A percentile compares a stretch with the other conserved stretches of the same genome.
Conservation (phyloP, 2,888 invertebrate species). For the Belgica antarctica region DNA sequence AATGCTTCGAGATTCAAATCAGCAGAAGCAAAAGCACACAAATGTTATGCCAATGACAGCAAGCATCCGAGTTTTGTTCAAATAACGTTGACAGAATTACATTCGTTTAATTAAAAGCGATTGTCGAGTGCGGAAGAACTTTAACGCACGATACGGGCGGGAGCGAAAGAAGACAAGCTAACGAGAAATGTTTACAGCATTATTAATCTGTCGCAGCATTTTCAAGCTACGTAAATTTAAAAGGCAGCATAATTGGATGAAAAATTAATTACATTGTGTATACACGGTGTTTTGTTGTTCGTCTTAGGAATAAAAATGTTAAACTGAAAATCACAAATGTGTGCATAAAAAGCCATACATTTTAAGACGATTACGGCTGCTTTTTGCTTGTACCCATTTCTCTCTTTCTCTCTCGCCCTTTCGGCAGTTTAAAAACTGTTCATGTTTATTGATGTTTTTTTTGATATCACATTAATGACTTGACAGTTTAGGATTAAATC, state of each 20-base stretch:
- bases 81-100: neutral
- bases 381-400: neutral
- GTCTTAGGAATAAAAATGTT: too few species aligned
- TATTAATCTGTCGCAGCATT: neutral
- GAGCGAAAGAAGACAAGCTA: neutral
- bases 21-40: neutral
- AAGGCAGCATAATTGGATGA: conserved; percentile 1
- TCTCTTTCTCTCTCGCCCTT: neutral
- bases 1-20: neutral
- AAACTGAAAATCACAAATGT: neutral
- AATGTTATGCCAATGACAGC: too few species aligned
- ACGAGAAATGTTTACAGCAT: too few species aligned
- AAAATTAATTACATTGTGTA: neutral
- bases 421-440: neutral
- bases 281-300: neutral
- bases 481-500: neutral
- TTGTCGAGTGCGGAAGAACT: neutral
- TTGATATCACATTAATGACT: neutral
- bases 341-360: neutral
- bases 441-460: neutral
- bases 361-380: conserved; percentile 4
- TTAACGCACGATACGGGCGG: neutral
- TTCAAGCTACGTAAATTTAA: neutral
- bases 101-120: neutral
- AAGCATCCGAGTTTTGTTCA: neutral